These are phyloP conservation scores for Trisateles emortualis DNA, from an alignment of 2,888 invertebrate genomes.

Conservation along the genomic window DNA sequence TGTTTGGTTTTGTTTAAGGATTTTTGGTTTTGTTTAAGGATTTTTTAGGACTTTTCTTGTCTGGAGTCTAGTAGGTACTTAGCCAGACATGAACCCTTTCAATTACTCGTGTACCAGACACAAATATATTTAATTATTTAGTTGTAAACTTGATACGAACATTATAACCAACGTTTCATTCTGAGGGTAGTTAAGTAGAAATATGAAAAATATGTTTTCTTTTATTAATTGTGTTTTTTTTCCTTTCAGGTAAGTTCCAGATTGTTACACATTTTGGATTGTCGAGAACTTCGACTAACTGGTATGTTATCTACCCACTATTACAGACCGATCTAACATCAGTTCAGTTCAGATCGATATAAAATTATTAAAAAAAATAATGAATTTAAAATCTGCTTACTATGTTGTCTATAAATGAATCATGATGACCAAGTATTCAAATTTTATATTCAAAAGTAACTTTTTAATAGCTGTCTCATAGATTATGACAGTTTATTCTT, in stretches of 20 bases:
- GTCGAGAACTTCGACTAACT: background rate
- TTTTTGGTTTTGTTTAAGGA: conserved; percentile 11
- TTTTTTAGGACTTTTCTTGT: conserved; percentile 18
- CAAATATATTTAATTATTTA: too few relatives aligned
- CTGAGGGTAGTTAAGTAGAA: too few relatives aligned
- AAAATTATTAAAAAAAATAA: too few relatives aligned
- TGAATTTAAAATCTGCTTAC: too few relatives aligned
- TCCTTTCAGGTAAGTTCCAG: conserved; percentile 12
- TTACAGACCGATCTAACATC: too few relatives aligned
- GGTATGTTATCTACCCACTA: too few relatives aligned
- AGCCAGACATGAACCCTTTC: background rate
- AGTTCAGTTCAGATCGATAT: too few relatives aligned
- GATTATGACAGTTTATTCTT: conserved; percentile 3
- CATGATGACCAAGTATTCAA: background rate
- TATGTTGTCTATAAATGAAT: background rate
- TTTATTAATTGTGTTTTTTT: background rate
- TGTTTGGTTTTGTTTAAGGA: conserved; percentile 42
- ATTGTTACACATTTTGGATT: background rate
- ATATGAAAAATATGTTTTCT: too few relatives aligned
- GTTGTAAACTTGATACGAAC: too few relatives aligned
- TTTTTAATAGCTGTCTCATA: background rate
- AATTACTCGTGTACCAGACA: too few relatives aligned
- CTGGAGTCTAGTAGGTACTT: conserved; percentile 14
- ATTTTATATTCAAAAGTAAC: background rate
- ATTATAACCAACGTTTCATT: too few relatives aligned